Evolutionary conservation across 1,140 invertebrate genomes (phyloP).

Genomic region (Carcinoscorpius rotundicauda): DNA sequence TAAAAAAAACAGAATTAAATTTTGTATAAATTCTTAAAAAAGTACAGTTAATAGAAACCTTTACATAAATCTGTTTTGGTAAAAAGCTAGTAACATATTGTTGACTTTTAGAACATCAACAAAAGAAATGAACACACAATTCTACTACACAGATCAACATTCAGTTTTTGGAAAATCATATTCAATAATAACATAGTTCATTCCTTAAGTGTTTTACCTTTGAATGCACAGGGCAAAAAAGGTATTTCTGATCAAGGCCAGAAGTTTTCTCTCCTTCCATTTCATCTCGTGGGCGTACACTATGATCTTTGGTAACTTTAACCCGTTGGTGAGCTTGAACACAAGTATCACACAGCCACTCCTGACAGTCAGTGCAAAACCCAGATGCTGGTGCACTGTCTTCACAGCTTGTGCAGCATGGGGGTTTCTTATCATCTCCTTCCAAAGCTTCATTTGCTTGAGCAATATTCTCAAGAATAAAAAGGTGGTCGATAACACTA

Average conservation of each 20-base stretch:
- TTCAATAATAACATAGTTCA: too few species aligned
- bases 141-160: too few species aligned
- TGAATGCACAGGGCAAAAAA: conserved; percentile 59
- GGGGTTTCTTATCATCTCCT: background rate
- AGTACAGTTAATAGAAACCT: too few species aligned
- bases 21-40: too few species aligned
- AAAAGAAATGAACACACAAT: too few species aligned
- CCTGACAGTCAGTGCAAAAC: conserved; percentile 76
- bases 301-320: conserved; percentile 85
- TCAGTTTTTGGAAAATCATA: too few species aligned
- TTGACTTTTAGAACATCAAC: too few species aligned
- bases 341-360: conserved; percentile 82
- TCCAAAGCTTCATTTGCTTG: conserved; percentile 11
- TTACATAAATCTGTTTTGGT: too few species aligned
- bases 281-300: conserved; percentile 70
- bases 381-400: conserved; percentile 65
- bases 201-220: conserved; percentile 35
- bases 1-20: too few species aligned
- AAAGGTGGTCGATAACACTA: conserved; percentile 61
- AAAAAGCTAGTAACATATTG: too few species aligned
- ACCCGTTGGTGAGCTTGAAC: conserved; percentile 63
- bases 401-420: conserved; percentile 67
- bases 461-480: conserved; percentile 47
- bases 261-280: conserved; percentile 41
- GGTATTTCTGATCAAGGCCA: conserved; percentile 39